A percentile compares a stretch with the other conserved stretches of the same genome.
Evolutionary conservation across 2,888 invertebrate species (phyloP).

Genomic region (Agrochola circellaris): DNA sequence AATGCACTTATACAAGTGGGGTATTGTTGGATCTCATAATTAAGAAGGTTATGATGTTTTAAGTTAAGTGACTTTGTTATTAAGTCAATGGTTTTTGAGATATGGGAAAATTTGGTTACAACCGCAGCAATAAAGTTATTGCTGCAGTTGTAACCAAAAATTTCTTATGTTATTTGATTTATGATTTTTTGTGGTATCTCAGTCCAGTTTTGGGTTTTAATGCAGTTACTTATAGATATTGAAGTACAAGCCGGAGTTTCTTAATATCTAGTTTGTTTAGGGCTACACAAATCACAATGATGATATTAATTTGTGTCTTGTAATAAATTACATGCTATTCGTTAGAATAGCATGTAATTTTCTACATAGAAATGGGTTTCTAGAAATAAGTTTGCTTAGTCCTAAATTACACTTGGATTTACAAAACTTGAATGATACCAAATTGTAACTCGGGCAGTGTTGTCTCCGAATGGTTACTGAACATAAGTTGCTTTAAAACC

Average conservation of each 20-base stretch:
- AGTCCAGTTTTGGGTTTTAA: not conserved
- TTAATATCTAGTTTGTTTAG: too few species aligned
- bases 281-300: not conserved
- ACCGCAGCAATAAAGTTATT: not conserved
- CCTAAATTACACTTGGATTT: not conserved
- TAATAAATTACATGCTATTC: not conserved
- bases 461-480: not conserved
- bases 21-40: not conserved
- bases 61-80: not conserved
- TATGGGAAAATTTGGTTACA: not conserved
- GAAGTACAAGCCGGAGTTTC: not conserved
- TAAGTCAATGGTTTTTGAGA: not conserved
- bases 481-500: too few species aligned
- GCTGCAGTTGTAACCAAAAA: too few species aligned
- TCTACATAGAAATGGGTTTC: not conserved
- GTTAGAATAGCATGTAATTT: too few species aligned
- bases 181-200: not conserved
- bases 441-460: not conserved
- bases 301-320: not conserved
- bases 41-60: not conserved
- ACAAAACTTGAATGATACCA: not conserved
- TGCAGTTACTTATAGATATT: not conserved
- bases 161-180: too few species aligned
- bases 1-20: not conserved
- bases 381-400: not conserved